phyloP scores from a whole-genome alignment of 2,888 invertebrate genomes.

The Margaritifera margaritifera region DNA sequence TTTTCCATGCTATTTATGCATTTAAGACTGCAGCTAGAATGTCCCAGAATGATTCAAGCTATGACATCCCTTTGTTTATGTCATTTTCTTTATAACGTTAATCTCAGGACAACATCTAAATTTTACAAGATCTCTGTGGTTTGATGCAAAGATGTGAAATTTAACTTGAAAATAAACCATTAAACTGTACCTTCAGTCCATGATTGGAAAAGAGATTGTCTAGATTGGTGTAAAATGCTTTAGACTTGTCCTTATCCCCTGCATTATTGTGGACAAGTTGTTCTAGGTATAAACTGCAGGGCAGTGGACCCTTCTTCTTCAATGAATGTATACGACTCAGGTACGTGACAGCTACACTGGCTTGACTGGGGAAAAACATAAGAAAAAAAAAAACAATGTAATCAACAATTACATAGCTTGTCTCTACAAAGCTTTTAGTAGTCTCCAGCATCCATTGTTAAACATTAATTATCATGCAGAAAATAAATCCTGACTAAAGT shows the following conservation, averaged over 20 bases:
- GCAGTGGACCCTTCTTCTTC: constrained; percentile 86
- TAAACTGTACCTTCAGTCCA: constrained; percentile 49
- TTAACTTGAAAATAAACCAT: too few relatives aligned
- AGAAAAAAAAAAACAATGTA: constrained; percentile 3
- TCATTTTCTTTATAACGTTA: too few relatives aligned
- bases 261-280: constrained; percentile 72
- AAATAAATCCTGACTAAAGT: too few relatives aligned
- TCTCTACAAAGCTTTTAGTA: too few relatives aligned
- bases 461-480: too few relatives aligned
- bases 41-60: too few relatives aligned
- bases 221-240: constrained; percentile 37
- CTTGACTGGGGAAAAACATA: constrained; percentile 75
- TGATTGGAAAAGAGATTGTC: constrained; percentile 60
- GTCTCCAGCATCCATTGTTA: neutral
- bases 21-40: too few relatives aligned
- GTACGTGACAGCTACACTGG: constrained; percentile 87
- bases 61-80: too few relatives aligned
- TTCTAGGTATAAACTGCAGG: constrained; percentile 80
- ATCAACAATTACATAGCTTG: neutral
- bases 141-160: too few relatives aligned
- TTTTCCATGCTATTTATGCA: too few relatives aligned
- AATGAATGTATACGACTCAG: constrained; percentile 81
- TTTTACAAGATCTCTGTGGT: too few relatives aligned
- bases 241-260: constrained; percentile 32
- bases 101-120: too few relatives aligned